phyloP scores from a whole-genome alignment of 1,140 invertebrate genomes.

The Chlorops oryzae region DNA sequence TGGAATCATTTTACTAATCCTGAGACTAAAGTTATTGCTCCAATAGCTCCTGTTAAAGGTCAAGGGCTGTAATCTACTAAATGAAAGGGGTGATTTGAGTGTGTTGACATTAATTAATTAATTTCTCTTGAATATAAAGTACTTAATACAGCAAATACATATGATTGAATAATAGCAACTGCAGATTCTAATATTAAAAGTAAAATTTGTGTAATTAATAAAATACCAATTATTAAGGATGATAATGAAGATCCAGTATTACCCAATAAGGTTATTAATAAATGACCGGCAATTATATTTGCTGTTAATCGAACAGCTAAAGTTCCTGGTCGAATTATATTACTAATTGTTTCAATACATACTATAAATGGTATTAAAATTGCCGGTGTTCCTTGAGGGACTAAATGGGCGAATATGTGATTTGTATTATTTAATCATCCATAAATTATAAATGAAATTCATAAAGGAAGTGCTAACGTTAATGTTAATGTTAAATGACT shows the following conservation, averaged over 20 bases:
- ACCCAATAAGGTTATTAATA: too few relatives aligned
- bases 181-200: conserved; percentile 50
- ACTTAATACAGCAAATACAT: conserved; percentile 51
- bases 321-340: too few relatives aligned
- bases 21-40: conserved; percentile 46
- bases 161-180: conserved; percentile 51
- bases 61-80: conserved; percentile 53
- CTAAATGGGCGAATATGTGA: too few relatives aligned
- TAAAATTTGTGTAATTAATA: conserved; percentile 50
- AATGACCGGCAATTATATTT: too few relatives aligned
- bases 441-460: conserved; percentile 57
- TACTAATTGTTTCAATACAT: too few relatives aligned
- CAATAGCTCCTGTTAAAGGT: conserved; percentile 49
- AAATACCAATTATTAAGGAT: too few relatives aligned
- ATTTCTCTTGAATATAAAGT: conserved; percentile 51
- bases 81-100: conserved; percentile 49
- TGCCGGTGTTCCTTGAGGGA: too few relatives aligned
- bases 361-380: too few relatives aligned
- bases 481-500: conserved; percentile 56
- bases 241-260: too few relatives aligned
- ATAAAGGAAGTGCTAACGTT: conserved; percentile 53
- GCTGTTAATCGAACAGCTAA: too few relatives aligned
- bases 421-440: conserved; percentile 55
- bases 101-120: conserved; percentile 43
- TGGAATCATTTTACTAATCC: conserved; percentile 52